phyloP scores from a whole-genome alignment of 2,113 vertebrate species.

The Chaetura pelagica region DNA sequence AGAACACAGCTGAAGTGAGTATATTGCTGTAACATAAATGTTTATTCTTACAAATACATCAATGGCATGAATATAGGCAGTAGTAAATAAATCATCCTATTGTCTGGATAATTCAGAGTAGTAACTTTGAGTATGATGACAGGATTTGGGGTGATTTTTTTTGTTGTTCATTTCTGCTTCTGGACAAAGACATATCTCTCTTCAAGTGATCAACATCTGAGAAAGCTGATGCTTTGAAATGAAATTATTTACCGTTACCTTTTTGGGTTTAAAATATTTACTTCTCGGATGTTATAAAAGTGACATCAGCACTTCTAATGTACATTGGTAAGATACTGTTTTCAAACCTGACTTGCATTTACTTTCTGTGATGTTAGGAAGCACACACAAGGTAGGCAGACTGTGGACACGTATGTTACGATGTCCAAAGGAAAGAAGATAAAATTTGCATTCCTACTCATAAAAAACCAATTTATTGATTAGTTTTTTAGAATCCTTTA shows the following conservation, averaged over 20 bases:
- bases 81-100: not conserved
- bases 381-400: not conserved
- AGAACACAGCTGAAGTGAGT: conserved; percentile 86
- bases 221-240: not conserved
- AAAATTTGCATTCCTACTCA: not conserved
- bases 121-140: not conserved
- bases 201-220: not conserved
- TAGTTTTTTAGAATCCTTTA: not conserved
- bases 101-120: not conserved
- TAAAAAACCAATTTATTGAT: not conserved
- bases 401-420: not conserved
- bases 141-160: not conserved
- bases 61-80: not conserved
- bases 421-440: not conserved
- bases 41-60: not conserved
- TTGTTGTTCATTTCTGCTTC: not conserved
- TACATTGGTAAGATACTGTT: not conserved
- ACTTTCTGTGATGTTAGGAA: not conserved
- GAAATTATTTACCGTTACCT: not conserved
- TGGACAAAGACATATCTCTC: not conserved
- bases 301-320: not conserved
- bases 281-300: not conserved
- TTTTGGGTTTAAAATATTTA: not conserved
- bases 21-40: accelerated
- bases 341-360: not conserved